Evolutionary conservation across 1,140 invertebrate species (phyloP), one percentile per base, ranked within the genome.

Genomic region (Brachionus asplanchnoidis): DNA sequence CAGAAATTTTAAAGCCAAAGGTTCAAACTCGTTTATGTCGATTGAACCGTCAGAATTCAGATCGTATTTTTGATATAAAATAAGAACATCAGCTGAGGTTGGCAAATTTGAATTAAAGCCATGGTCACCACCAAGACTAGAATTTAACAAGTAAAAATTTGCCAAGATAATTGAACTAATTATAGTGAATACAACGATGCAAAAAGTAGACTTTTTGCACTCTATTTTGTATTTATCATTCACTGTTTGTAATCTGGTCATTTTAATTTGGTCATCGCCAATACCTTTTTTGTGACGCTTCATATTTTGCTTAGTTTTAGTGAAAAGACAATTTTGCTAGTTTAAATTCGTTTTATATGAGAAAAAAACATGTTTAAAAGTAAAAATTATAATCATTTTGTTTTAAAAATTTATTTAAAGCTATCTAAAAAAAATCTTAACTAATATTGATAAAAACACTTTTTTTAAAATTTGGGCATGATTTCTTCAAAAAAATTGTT

Each of bases 11-110:
- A 44, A 32, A 9, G 70, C 70, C 7, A 80, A n/a, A 36, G 78
- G 60, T 23, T 80, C 78, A 40, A 80, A 80, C 36, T 80, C 78
- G 14, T 60, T 8, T 6, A 80, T 36, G 56, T 80, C 78, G n/a
- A 80, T 32, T 60, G n/a, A 4, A 5, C 78, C 78, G 26, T 80
- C 78, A 20, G 53, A 60, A 80, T 80, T 66, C 3, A 60, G 26
- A 80, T 80, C 78, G 26, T 80, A 80, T 42, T 80, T 80, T 66
- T 80, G 20, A 17, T 80, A 75, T 14, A 75, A 46, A 44, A 75
- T 5, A 4, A 44, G 36, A 75, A 75, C 40, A 44, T 75, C 70
- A 7, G 6, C 9, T 17, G 70, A 75, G 20, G 46, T 46, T 17
- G 26, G 36, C 26, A 36, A 36, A 7, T 3, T 32, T 12, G 68